phyloP scores from a whole-genome alignment of 2,888 invertebrate genomes.

The Mythimna loreyi region DNA sequence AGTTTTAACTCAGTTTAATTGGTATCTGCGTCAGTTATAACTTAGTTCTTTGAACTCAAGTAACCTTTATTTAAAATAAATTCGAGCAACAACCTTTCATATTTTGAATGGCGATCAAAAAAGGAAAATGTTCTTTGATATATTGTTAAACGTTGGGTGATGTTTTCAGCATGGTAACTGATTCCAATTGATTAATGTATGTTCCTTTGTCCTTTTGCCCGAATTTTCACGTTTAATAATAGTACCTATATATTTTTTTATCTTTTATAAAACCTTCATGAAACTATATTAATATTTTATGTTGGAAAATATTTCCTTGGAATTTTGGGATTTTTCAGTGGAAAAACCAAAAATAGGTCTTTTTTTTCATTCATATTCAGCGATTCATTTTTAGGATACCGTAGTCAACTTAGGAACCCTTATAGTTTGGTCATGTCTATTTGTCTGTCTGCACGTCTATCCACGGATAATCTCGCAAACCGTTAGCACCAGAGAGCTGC shows the following conservation, averaged over 20 bases:
- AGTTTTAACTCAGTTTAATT: neutral
- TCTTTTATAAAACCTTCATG: constrained; percentile 17
- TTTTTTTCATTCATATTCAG: too few relatives aligned
- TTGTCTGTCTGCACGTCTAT: too few relatives aligned
- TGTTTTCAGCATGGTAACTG: constrained; percentile 11
- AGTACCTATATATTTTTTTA: constrained; percentile 1
- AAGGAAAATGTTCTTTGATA: constrained; percentile 14
- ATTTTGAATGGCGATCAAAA: neutral
- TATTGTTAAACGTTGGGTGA: neutral
- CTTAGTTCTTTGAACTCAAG: constrained; percentile 6
- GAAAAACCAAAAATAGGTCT: too few relatives aligned
- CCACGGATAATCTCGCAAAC: too few relatives aligned
- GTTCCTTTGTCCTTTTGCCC: constrained; percentile 3
- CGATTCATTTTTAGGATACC: too few relatives aligned
- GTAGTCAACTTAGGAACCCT: too few relatives aligned
- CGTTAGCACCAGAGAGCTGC: too few relatives aligned
- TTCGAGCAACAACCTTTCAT: neutral
- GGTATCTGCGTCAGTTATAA: neutral
- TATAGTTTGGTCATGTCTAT: too few relatives aligned
- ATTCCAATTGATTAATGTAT: constrained; percentile 25
- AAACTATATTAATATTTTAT: constrained; percentile 18
- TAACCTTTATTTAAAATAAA: constrained; percentile 6
- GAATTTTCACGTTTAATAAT: constrained; percentile 7
- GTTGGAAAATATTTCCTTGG: too few relatives aligned
- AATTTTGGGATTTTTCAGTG: neutral